Base-by-base conservation (phyloP, 2,113 vertebrate species). In the Irena cyanogastra region DNA sequence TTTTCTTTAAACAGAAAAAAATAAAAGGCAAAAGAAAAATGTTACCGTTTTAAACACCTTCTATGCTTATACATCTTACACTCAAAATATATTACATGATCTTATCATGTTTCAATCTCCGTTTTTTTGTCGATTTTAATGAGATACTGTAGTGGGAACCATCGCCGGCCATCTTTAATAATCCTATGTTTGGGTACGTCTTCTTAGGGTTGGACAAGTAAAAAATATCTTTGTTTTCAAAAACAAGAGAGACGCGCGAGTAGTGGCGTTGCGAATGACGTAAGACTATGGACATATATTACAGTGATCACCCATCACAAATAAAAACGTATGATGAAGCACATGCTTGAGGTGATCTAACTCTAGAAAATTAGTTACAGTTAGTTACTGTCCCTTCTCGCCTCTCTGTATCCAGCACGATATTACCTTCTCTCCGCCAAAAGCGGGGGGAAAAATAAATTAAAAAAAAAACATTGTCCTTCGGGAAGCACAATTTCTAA, bases 211-310 rank as follows among this genome's bases (percentile, higher is more conserved):
- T 45, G 41, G 6, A 41, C 26, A 30, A 61, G 14, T 56, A 3
- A 54, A 90, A 89, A 74, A 50, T 14, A n/a, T 3, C 3, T 74
- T 70, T 61, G 21, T 54, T 80, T 69, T 49, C 5, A 63, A 74
- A 65, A 60, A 23, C 10, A 45, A 52, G 21, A 42, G 57, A 47
- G 31, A 17, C 2, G 2, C 0, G 0, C 1, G 1, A 69, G 23
- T 27, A n/a, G 70, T 14, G 17, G 13, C 30, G 7, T 37, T 42
- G 16, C 2, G 3, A 66, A 26, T 64, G 27, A 47, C 8, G 1
- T 20, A 50, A 20, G 10, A 26, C 4, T 26, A 16, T 8, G 42
- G 57, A 24, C 44, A 24, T 31, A 20, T 8, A 13, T 44, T 10
- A 22, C 1, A 19, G 16, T 24, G 13, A 15, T 21, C 1, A 1